These are phyloP conservation scores for Myoxocephalus aenaeus DNA, from an alignment of 2,797 vertebrate genomes.

Conservation along the genomic window DNA sequence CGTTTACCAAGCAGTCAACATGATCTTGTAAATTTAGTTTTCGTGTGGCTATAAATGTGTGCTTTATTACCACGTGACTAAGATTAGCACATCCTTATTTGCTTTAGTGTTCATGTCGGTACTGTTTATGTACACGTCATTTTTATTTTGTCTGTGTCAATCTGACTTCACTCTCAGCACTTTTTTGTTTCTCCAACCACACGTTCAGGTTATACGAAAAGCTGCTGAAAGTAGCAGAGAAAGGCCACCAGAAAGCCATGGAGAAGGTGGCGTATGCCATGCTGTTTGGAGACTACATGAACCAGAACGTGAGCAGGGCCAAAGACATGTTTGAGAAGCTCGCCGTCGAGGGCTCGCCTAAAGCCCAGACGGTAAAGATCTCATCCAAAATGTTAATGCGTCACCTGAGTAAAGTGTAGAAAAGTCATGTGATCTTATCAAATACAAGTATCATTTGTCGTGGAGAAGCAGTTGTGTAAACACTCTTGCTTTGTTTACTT, in stretches of 20 bases:
- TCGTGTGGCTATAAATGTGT: not conserved
- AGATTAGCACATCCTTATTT: slow-evolving; percentile 50
- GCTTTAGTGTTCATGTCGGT: slow-evolving; percentile 4
- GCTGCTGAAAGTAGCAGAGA: slow-evolving; percentile 90
- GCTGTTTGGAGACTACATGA: slow-evolving; percentile 94
- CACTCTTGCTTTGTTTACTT: slow-evolving; percentile 17
- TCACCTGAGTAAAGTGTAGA: not conserved
- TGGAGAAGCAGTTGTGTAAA: not conserved
- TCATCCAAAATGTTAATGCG: not conserved
- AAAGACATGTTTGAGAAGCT: slow-evolving; percentile 94
- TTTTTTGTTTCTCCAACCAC: slow-evolving; percentile 4
- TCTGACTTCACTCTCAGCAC: not conserved
- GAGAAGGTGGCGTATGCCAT: slow-evolving; percentile 97
- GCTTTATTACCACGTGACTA: slow-evolving; percentile 1
- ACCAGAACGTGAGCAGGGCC: slow-evolving; percentile 90
- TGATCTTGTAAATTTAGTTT: not conserved
- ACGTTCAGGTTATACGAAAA: slow-evolving; percentile 89
- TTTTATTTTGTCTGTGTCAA: not conserved
- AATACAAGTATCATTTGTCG: not conserved
- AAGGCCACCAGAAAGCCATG: slow-evolving; percentile 93
- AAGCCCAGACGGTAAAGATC: slow-evolving; percentile 92
- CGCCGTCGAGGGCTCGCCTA: slow-evolving; percentile 93
- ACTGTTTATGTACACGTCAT: slow-evolving; percentile 17
- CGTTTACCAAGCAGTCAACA: not conserved
- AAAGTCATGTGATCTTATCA: not conserved